Evolutionary conservation across 1,140 invertebrate genomes (phyloP).

Genomic region (Bombus fervidus): DNA sequence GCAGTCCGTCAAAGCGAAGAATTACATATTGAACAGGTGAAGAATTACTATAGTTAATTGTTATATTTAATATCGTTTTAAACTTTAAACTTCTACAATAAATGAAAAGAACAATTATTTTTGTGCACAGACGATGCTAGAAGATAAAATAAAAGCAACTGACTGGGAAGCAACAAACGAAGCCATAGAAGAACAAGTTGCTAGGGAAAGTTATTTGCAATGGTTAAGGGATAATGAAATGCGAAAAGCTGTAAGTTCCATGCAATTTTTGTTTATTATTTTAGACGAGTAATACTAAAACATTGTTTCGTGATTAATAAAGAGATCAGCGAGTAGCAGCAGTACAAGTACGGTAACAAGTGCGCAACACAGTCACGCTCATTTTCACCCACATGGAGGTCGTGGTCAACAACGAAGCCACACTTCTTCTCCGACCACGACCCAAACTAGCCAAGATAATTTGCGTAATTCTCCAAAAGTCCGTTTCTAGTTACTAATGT

Average conservation of each 20-base stretch:
- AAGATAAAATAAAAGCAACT: conserved; percentile 95
- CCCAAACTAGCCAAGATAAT: conserved; percentile 75
- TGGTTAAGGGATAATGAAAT: conserved; percentile 91
- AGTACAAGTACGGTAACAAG: conserved; percentile 80
- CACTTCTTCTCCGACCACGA: conserved; percentile 76
- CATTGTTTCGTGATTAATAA: conserved; percentile 46
- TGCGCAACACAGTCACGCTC: conserved; percentile 78
- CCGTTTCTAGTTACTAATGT: conserved; percentile 31
- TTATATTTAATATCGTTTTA: not conserved
- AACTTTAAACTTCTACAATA: not conserved
- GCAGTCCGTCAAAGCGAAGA: conserved; percentile 93
- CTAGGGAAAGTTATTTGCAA: conserved; percentile 94
- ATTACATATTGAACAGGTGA: conserved; percentile 91
- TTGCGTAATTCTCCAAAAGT: conserved; percentile 79
- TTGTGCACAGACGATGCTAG: conserved; percentile 90
- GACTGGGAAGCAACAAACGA: conserved; percentile 98
- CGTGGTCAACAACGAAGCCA: conserved; percentile 77
- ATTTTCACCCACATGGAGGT: conserved; percentile 78
- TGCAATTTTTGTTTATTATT: conserved; percentile 1
- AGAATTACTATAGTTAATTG: conserved; percentile 14
- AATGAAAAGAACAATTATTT: not conserved
- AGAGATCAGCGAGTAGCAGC: conserved; percentile 79
- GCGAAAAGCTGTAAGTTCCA: conserved; percentile 81
- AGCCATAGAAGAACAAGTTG: conserved; percentile 95
- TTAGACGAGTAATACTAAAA: conserved; percentile 4